A percentile compares a stretch with the other conserved stretches of the same genome.
phyloP scores from a whole-genome alignment of 1,140 invertebrate species.

The Caenorhabditis remanei region DNA sequence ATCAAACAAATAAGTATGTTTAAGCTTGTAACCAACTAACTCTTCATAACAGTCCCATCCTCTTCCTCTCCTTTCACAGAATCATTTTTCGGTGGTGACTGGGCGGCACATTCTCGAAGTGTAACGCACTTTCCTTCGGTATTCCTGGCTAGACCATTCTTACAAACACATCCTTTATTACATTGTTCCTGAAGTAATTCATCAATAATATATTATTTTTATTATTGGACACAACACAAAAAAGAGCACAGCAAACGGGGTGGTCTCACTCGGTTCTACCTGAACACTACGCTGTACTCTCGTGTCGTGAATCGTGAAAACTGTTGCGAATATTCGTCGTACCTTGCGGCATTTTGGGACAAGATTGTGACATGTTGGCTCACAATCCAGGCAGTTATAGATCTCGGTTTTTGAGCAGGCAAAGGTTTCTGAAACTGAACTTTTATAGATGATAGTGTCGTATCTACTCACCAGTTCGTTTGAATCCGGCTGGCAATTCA shows the following conservation, averaged over 20 bases:
- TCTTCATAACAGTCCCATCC: constrained; percentile 44
- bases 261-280: not conserved
- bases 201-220: too few relatives aligned
- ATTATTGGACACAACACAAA: not conserved
- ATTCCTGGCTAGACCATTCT: constrained; percentile 26
- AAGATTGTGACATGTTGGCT: constrained; percentile 44
- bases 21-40: not conserved
- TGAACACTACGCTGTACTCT: constrained; percentile 49
- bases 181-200: constrained; percentile 23
- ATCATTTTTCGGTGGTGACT: constrained; percentile 34
- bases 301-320: constrained; percentile 30
- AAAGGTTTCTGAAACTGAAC: constrained; percentile 2
- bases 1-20: too few relatives aligned
- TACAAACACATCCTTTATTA: constrained; percentile 47
- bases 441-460: not conserved
- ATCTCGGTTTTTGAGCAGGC: constrained; percentile 44
- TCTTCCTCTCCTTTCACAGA: constrained; percentile 10
- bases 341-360: constrained; percentile 42
- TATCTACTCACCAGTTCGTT: not conserved
- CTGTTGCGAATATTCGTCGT: constrained; percentile 4
- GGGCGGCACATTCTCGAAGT: constrained; percentile 22
- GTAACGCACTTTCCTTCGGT: constrained; percentile 27
- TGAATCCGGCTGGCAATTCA: constrained; percentile 4
- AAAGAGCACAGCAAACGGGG: constrained; percentile 31
- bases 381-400: constrained; percentile 28